A percentile compares a stretch with the other conserved stretches of the same genome.
phyloP scores from a whole-genome alignment of 2,797 vertebrate genomes.

The Pangasius mekongensis region DNA sequence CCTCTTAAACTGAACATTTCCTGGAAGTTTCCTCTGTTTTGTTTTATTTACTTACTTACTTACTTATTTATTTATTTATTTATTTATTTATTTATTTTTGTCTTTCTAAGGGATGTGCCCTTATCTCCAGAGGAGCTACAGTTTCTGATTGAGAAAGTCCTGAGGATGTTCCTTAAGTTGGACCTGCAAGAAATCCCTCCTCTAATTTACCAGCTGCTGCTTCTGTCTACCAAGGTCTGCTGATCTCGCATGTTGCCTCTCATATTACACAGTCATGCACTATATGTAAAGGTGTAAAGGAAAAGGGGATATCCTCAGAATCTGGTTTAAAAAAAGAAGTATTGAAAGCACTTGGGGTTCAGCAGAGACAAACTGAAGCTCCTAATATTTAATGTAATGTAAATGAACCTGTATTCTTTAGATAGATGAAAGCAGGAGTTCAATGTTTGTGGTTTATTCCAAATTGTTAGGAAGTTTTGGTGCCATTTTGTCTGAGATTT shows the following conservation, averaged over 20 bases:
- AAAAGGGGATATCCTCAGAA: background rate
- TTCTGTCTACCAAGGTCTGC: slow-evolving; percentile 90
- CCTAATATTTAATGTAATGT: background rate
- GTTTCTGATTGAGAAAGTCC: slow-evolving; percentile 87
- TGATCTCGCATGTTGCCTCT: background rate
- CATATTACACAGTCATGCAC: background rate
- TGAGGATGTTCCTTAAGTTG: slow-evolving; percentile 87
- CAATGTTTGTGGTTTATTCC: background rate
- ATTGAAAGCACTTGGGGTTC: background rate
- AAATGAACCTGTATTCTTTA: background rate
- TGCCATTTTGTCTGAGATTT: background rate
- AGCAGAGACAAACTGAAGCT: background rate
- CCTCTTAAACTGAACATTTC: background rate
- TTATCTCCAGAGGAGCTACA: slow-evolving; percentile 88
- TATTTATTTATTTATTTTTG: background rate
- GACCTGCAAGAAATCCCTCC: slow-evolving; percentile 95
- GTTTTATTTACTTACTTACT: too few relatives aligned
- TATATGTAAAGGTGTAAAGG: background rate
- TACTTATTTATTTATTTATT: background rate
- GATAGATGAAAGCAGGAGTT: background rate
- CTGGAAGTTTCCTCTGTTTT: background rate
- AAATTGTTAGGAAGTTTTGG: background rate
- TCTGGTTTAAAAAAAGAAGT: background rate
- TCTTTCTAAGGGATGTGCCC: slow-evolving; percentile 82
- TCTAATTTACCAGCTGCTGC: slow-evolving; percentile 91